Percentiles rank a stretch among this genome's conserved stretches.
Evolutionary conservation across 2,113 vertebrate species (phyloP).

Genomic region (Thamnophis sirtalis): DNA sequence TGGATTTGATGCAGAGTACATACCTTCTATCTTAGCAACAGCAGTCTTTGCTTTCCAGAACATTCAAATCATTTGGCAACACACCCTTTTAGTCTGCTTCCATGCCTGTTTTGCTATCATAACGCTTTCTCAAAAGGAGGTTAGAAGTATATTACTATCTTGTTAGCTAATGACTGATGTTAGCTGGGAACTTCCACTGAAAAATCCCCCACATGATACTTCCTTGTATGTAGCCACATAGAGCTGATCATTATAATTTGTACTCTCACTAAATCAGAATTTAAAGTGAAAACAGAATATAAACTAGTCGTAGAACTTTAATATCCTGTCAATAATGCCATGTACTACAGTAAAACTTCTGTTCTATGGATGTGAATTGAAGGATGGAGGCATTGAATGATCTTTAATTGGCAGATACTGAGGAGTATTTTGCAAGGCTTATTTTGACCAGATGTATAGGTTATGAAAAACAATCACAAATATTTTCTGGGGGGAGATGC

Average conservation of each 20-base stretch:
- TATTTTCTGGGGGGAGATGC: background rate
- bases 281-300: constrained; percentile 59
- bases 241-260: constrained; percentile 51
- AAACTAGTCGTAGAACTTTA: constrained; percentile 28
- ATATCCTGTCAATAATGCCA: background rate
- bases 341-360: background rate
- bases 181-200: constrained; percentile 76
- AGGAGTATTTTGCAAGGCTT: background rate
- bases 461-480: background rate
- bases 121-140: constrained; percentile 41
- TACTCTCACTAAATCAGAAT: constrained; percentile 45
- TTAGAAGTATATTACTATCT: constrained; percentile 38
- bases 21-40: background rate
- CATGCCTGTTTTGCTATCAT: constrained; percentile 35
- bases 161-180: constrained; percentile 56
- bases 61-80: constrained; percentile 26
- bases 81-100: constrained; percentile 41
- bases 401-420: background rate
- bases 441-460: background rate
- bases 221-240: constrained; percentile 67
- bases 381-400: background rate
- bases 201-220: constrained; percentile 72
- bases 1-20: background rate
- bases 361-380: background rate
- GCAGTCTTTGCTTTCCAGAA: background rate